Conservation (phyloP, 2,888 invertebrate genomes). For the Clepsis dumicolana region DNA sequence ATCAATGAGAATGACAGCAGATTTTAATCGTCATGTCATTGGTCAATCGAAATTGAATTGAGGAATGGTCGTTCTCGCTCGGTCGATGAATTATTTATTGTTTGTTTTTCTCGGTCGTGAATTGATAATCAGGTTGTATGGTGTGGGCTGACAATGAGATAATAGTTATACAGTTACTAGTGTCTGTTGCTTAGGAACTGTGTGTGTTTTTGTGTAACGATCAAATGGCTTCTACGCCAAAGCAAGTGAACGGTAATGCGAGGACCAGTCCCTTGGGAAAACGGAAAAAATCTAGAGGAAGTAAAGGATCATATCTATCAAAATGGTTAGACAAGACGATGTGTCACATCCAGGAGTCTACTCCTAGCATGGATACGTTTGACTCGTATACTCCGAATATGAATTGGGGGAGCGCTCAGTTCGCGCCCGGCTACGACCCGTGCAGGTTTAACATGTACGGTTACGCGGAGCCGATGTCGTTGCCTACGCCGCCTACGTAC, state of each 20-base stretch:
- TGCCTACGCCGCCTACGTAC: conserved; percentile 87
- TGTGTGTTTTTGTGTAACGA: conserved; percentile 34
- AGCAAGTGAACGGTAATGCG: conserved; percentile 75
- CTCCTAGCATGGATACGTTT: conserved; percentile 74
- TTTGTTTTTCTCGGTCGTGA: conserved; percentile 40
- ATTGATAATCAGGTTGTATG: conserved; percentile 34
- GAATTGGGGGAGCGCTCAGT: conserved; percentile 71
- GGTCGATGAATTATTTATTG: conserved; percentile 41
- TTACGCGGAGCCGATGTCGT: conserved; percentile 87
- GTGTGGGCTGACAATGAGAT: conserved; percentile 42
- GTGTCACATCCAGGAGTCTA: conserved; percentile 74
- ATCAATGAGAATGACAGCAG: too few species aligned
- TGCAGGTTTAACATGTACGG: conserved; percentile 83
- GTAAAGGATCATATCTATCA: conserved; percentile 75
- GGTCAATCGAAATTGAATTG: conserved; percentile 39
- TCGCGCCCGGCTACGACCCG: conserved; percentile 76
- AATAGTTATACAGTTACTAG: conserved; percentile 39
- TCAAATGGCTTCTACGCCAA: conserved; percentile 78
- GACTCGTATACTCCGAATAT: conserved; percentile 67
- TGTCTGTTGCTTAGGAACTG: conserved; percentile 39
- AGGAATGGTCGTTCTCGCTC: conserved; percentile 26
- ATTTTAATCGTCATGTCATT: conserved; percentile 40
- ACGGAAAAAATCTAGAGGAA: conserved; percentile 80
- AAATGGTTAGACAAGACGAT: conserved; percentile 84
- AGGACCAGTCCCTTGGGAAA: conserved; percentile 78